These are phyloP conservation scores for Alligator mississippiensis DNA, from an alignment of 2,113 vertebrate species.

Conservation along the genomic window DNA sequence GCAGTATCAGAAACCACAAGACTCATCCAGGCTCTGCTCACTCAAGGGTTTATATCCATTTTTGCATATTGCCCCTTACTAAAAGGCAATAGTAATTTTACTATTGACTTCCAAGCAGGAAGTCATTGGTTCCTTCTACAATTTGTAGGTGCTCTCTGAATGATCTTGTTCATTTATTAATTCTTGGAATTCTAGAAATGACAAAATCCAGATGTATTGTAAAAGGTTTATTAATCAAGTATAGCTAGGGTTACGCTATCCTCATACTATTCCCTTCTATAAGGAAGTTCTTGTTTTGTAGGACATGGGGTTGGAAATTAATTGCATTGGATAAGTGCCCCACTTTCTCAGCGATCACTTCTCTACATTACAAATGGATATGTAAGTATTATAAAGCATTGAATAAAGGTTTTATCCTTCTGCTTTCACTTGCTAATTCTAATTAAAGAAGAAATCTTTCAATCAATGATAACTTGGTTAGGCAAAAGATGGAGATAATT, in stretches of 20 bases:
- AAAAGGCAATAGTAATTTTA: slow-evolving; percentile 4
- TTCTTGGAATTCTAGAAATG: neutral
- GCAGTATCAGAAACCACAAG: neutral
- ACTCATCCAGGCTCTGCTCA: neutral
- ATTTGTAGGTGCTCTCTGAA: neutral
- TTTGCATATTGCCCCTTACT: neutral
- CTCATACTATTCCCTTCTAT: neutral
- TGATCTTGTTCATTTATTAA: neutral
- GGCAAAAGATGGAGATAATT: neutral
- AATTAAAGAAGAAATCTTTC: neutral
- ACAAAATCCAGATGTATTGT: neutral
- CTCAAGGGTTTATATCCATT: neutral
- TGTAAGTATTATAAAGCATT: neutral
- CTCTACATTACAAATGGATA: neutral
- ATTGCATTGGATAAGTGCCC: neutral
- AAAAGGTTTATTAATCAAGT: neutral
- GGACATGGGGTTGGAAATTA: neutral
- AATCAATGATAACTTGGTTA: neutral
- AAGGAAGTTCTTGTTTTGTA: neutral
- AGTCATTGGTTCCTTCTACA: neutral
- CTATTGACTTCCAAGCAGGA: neutral
- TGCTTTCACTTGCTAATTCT: neutral
- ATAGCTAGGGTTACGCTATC: neutral
- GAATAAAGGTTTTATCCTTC: fast-evolving
- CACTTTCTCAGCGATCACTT: neutral